Base-by-base conservation (phyloP, 92 coral and sea anemone genomes). In the Zoanthus solanderi region DNA sequence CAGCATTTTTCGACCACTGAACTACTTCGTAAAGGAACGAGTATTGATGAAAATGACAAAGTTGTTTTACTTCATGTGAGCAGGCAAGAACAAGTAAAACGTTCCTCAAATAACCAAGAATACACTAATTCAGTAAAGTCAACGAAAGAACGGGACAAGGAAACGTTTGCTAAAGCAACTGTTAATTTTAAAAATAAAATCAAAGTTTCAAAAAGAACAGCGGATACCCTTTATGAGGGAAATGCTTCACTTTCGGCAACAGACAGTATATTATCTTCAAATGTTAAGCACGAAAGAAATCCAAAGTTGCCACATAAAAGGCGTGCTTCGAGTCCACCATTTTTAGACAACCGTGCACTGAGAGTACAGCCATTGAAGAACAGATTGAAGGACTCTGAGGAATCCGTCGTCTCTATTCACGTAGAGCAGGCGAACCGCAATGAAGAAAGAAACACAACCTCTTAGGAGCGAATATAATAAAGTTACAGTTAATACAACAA, bases 1-100 rank as follows among this genome's bases (percentile, higher is more conserved):
- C 94, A 84, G 67, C 94, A 89, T 60, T 91, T 89, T 71, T 92
- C 94, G 28, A 68, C 87, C 7, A 69, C 83, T 32, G 95, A 94
- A 73, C 97, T 92, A 60, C 85, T 94, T 3, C 91, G 65, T 84
- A 77, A 37, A n/a, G 97, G 97, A 68, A 94, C 96, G 56, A 61
- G 76, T 54, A 31, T 69, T 17, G 68, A 42, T 65, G 14, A 71
- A 66, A 67, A 58, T 13, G 65, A 72, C 37, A 71, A 76, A n/a
- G 69, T 68, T 58, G 45, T 37, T 8, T 34, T 65, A 23, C 14
- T 44, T 28, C 18, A 23, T 3, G 53, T n/a, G 9, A 60, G 54
- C 16, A 78, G 58, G 16, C 48, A 56, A 34, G 42, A 65, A 13
- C 85, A 65, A 46, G 42, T 34, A 63, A 80, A 11, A 34, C 4